Base-by-base conservation (phyloP, 2,797 vertebrate species). In the Xenopus petersii region DNA sequence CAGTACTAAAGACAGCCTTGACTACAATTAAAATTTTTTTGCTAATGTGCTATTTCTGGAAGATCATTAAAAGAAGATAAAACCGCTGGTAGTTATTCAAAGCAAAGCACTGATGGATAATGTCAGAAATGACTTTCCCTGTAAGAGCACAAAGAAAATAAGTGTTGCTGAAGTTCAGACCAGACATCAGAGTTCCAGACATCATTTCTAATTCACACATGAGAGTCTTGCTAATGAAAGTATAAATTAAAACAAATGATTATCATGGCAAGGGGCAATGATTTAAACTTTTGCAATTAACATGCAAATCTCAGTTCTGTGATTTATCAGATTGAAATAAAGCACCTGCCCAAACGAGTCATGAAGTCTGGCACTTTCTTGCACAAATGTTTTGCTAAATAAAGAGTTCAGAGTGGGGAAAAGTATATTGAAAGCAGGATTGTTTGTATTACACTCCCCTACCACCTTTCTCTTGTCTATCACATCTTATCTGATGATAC, bases 171-270 rank as follows among this genome's bases (percentile, higher is more conserved):
- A 16, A 76, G 70, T 70, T 51, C 46, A 59, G 26, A 30, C 26
- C 26, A 1, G n/a, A n/a, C n/a, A n/a, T n/a, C n/a, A n/a, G 26
- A 30, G 26, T 30, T 30, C 26, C 26, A 30, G 49, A 48, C 62
- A 68, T 73, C 64, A 68, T 73, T 78, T 78, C 59, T 64, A 73
- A 73, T 78, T 78, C 65, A 67, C 75, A 78, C 75, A 64, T 78
- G 51, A 73, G 49, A 73, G 66, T 47, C 60, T 73, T 67, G 75
- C 65, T 78, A 78, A 78, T 78, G 64, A 78, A 78, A 73, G 21
- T 51, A 62, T 48, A 73, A 68, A 78, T 78, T 73, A 78, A 73
- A 78, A 78, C 60, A 78, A 78, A 78, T 66, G 68, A 69, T 49
- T 78, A 59, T 33, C 64, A 64, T 78, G 68, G 68, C 64, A 73